Evolutionary conservation across 2,797 vertebrate genomes (phyloP), one percentile per base, ranked within the genome.

Genomic region (Eulemur albifrons): DNA sequence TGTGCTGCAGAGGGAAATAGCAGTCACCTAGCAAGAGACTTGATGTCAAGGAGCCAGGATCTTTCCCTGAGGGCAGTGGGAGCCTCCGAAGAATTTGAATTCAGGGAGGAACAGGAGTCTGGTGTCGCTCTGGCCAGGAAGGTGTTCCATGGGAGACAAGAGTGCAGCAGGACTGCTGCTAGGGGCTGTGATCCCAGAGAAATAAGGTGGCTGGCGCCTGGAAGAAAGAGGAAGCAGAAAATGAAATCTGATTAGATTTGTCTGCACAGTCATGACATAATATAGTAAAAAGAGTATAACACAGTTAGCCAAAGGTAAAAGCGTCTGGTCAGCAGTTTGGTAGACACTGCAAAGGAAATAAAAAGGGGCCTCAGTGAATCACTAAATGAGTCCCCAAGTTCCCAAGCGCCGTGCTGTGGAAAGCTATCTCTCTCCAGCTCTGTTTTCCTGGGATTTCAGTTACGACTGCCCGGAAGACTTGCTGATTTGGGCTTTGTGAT

Each of bases 221-320:
- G 90, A 76, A 90, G 70, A 72, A 93, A 93, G 72, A 80, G 83
- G 65, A 95, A 76, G 35, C 80, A 72, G 86, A 83, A 81, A 79
- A 81, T 89, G 52, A 72, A 92, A 90, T 79, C 80, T 69, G 48
- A 81, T 96, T 95, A 89, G 50, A 77, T 92, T 85, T 84, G 48
- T 87, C 83, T 96, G 65, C 65, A 40, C 76, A 87, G 83, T 61
- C 65, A 84, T 67, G 61, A 69, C 38, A 25, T 52, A 63, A 57
- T 61, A 30, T 21, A 79, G 18, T 70, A 87, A 95, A 94, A 93
- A 1, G 10, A 69, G 10, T 82, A 35, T n/a, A 80, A 65, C 27
- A 45, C 14, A 18, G 20, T 67, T 45, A 59, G n/a, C 40, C 77
- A 72, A 91, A 95, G 84, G 77, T 23, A 7, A 38, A 76, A 13